Evolutionary conservation across 2,797 vertebrate genomes (phyloP).

Genomic region (Nannoperca obscura): DNA sequence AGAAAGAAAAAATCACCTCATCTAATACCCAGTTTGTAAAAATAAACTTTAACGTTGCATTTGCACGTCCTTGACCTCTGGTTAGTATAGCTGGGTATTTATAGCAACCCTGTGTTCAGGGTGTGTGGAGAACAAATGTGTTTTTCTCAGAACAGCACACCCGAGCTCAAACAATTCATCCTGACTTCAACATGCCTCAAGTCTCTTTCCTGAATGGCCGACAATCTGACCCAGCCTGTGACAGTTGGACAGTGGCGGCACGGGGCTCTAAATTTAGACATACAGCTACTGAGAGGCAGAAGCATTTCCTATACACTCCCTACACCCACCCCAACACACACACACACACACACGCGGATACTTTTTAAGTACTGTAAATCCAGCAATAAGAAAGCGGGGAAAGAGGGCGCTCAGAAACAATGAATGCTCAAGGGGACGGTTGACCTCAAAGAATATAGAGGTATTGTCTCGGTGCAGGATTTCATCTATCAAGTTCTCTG

Average conservation of each 20-base stretch:
- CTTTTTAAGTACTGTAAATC: slow-evolving; percentile 39
- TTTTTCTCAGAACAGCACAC: slow-evolving; percentile 51
- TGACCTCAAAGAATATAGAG: slow-evolving; percentile 65
- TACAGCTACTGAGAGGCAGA: slow-evolving; percentile 54
- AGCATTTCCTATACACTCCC: slow-evolving; percentile 79
- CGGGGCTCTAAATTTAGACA: slow-evolving; percentile 80
- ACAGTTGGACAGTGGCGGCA: slow-evolving; percentile 60
- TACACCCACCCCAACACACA: slow-evolving; percentile 13
- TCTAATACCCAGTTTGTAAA: background rate
- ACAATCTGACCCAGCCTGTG: slow-evolving; percentile 55
- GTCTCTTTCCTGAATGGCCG: slow-evolving; percentile 74
- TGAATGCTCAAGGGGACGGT: slow-evolving; percentile 67
- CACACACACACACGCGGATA: slow-evolving; percentile 22
- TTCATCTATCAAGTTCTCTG: slow-evolving; percentile 49
- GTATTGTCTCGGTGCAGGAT: slow-evolving; percentile 63
- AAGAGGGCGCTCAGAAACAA: slow-evolving; percentile 73
- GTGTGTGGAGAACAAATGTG: slow-evolving; percentile 43
- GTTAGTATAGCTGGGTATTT: slow-evolving; percentile 48
- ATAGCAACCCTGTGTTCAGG: slow-evolving; percentile 49
- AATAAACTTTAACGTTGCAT: background rate
- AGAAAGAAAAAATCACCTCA: background rate
- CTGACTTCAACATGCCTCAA: slow-evolving; percentile 58
- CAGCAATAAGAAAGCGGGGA: slow-evolving; percentile 53
- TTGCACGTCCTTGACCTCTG: slow-evolving; percentile 35
- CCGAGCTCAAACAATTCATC: slow-evolving; percentile 22